These are phyloP conservation scores for Lacanobia oleracea DNA, from an alignment of 2,888 invertebrate genomes.

Conservation along the genomic window DNA sequence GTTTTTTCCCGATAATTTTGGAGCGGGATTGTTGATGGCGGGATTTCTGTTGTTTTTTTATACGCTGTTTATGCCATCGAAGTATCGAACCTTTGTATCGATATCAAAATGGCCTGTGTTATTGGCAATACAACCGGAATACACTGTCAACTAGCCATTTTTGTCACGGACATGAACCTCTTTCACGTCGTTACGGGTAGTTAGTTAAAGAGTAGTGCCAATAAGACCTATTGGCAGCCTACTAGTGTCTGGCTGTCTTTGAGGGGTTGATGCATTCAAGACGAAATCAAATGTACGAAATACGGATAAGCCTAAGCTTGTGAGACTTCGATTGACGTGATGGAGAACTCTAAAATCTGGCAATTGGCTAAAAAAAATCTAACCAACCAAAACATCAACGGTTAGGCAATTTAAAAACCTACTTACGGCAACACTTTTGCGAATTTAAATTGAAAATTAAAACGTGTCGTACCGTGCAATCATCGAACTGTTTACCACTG, in stretches of 20 bases:
- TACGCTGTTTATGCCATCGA: too few relatives aligned
- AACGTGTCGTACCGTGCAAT: slow-evolving; percentile 14
- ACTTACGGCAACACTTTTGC: slow-evolving; percentile 14
- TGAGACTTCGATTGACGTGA: not conserved
- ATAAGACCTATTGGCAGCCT: not conserved
- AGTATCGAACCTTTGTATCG: not conserved
- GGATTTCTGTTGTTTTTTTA: slow-evolving; percentile 13
- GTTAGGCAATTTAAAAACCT: not conserved
- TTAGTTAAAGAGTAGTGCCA: too few relatives aligned
- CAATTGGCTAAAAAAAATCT: slow-evolving; percentile 4
- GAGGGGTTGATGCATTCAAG: not conserved
- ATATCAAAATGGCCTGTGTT: not conserved
- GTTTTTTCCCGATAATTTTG: slow-evolving; percentile 16
- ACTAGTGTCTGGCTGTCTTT: not conserved
- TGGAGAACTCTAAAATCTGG: not conserved
- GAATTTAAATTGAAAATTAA: slow-evolving; percentile 23
- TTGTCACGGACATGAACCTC: too few relatives aligned
- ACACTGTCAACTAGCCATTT: not conserved
- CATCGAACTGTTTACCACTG: slow-evolving; percentile 37
- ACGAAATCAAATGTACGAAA: too few relatives aligned
- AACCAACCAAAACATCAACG: slow-evolving; percentile 4
- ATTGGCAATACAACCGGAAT: not conserved
- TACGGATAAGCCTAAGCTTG: too few relatives aligned
- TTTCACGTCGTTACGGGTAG: too few relatives aligned
- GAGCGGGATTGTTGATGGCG: not conserved